Evolutionary conservation across 1,140 invertebrate genomes (phyloP).

Genomic region (Melanaphis sacchari): DNA sequence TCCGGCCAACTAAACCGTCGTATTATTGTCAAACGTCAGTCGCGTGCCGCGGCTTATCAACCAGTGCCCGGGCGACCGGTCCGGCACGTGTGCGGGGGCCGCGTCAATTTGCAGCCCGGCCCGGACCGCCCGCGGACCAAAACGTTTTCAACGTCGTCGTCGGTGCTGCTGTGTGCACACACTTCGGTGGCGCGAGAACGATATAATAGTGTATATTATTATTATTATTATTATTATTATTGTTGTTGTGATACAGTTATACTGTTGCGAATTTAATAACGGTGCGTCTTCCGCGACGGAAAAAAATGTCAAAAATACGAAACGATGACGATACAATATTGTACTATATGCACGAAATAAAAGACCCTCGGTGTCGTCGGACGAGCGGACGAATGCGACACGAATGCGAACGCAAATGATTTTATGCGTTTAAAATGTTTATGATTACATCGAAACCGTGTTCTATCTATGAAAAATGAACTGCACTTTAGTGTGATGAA

Average conservation of each 20-base stretch:
- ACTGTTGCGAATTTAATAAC: background rate
- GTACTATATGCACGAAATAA: too few species aligned
- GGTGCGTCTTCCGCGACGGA: too few species aligned
- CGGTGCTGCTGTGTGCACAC: background rate
- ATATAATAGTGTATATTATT: background rate
- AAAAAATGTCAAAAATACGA: background rate
- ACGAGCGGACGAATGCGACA: background rate
- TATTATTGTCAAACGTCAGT: slow-evolving; percentile 37
- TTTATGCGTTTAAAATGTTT: background rate
- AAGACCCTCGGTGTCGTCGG: background rate
- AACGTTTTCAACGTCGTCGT: background rate
- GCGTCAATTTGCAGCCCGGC: slow-evolving; percentile 44
- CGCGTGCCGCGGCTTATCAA: slow-evolving; percentile 56
- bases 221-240: background rate
- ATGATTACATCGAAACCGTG: background rate
- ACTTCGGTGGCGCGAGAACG: background rate
- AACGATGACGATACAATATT: background rate
- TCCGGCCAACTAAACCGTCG: slow-evolving; percentile 54
- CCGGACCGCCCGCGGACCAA: background rate
- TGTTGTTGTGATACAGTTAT: too few species aligned
- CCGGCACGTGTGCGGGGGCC: slow-evolving; percentile 17
- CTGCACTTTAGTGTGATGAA: background rate
- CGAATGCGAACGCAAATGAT: background rate
- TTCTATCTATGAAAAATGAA: background rate
- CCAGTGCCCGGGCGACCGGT: slow-evolving; percentile 33